phyloP scores from a whole-genome alignment of 2,888 invertebrate genomes.

The Esperia sulphurella region DNA sequence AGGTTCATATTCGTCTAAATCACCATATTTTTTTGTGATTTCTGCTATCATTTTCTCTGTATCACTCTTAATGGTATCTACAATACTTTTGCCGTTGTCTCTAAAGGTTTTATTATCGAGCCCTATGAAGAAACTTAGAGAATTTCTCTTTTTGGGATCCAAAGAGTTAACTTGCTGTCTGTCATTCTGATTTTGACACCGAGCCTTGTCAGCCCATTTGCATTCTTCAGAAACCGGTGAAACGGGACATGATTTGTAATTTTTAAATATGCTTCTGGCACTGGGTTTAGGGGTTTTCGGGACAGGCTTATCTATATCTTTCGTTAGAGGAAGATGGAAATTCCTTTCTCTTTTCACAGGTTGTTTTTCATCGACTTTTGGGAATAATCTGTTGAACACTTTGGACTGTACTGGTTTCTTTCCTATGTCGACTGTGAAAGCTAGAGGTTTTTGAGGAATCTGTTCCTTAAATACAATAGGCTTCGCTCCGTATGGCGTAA shows the following conservation, averaged over 20 bases:
- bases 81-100: constrained; percentile 76
- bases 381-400: constrained; percentile 67
- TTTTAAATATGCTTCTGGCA: constrained; percentile 79
- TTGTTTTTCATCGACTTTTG: constrained; percentile 42
- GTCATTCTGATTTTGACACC: constrained; percentile 35
- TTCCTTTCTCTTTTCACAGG: constrained; percentile 59
- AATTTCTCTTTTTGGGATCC: constrained; percentile 77
- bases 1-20: constrained; percentile 75
- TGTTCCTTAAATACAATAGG: constrained; percentile 60
- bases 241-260: constrained; percentile 88
- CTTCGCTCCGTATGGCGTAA: constrained; percentile 38
- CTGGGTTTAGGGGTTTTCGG: constrained; percentile 54
- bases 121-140: constrained; percentile 83
- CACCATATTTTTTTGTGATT: constrained; percentile 82
- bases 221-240: constrained; percentile 90
- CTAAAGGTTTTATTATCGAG: constrained; percentile 69
- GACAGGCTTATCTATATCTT: constrained; percentile 46
- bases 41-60: constrained; percentile 83
- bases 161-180: constrained; percentile 53
- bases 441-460: constrained; percentile 41
- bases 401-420: constrained; percentile 57
- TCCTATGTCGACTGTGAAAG: constrained; percentile 59
- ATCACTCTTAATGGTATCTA: constrained; percentile 81
- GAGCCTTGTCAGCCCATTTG: constrained; percentile 79
- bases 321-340: constrained; percentile 59